Evolutionary conservation across 2,888 invertebrate genomes (phyloP).

Genomic region (Stictocephala bisonia): DNA sequence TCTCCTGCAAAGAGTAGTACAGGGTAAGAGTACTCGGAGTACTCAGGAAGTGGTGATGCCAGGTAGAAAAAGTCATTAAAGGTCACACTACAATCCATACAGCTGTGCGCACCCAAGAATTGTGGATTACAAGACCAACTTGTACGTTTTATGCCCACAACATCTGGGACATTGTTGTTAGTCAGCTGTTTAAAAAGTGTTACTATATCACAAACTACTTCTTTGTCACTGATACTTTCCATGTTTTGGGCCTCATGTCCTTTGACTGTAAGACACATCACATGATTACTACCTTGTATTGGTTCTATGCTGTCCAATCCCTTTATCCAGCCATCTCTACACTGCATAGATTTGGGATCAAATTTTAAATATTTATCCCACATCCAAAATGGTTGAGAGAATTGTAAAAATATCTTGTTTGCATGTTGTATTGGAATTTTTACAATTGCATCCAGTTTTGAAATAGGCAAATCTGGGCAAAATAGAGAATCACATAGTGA

Average conservation of each 20-base stretch:
- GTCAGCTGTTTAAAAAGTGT: constrained; percentile 12
- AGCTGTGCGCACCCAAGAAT: constrained; percentile 62
- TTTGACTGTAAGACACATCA: constrained; percentile 21
- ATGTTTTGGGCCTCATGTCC: constrained; percentile 30
- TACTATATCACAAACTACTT: constrained; percentile 27
- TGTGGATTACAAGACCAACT: constrained; percentile 61
- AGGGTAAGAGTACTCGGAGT: constrained; percentile 46
- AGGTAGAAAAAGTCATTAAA: constrained; percentile 78
- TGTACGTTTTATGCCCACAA: constrained; percentile 58
- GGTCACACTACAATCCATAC: constrained; percentile 51
- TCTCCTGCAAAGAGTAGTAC: constrained; percentile 83
- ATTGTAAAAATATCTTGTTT: constrained; percentile 82
- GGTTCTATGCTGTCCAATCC: constrained; percentile 17
- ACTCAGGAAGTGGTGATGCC: constrained; percentile 70
- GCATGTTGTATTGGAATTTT: constrained; percentile 77
- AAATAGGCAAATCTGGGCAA: constrained; percentile 75
- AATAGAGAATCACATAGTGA: constrained; percentile 78
- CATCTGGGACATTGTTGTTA: constrained; percentile 44
- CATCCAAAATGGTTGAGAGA: constrained; percentile 78
- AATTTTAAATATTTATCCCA: constrained; percentile 68
- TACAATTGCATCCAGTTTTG: constrained; percentile 76
- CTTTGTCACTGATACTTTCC: constrained; percentile 22
- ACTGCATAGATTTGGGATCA: constrained; percentile 18
- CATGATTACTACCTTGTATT: constrained; percentile 17
- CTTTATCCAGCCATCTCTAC: constrained; percentile 34